Conservation (phyloP, 53 echinoderm and acorn worm species). For the Crossaster papposus region DNA sequence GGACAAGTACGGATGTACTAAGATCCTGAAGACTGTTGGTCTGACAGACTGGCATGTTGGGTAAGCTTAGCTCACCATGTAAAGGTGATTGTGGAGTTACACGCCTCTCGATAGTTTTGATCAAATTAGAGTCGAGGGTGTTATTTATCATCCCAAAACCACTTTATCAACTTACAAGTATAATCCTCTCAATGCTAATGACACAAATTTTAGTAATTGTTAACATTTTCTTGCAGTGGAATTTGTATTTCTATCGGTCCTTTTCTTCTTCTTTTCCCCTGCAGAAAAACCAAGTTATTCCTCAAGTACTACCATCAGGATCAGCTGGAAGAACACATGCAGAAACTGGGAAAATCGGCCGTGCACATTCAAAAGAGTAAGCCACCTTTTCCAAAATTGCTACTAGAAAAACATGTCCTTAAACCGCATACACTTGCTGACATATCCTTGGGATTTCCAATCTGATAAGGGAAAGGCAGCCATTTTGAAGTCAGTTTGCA, state of each 20-base stretch:
- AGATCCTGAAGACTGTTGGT: slow-evolving; percentile 77
- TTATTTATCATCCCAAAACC: too few species aligned
- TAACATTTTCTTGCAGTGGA: too few species aligned
- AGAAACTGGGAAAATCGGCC: slow-evolving; percentile 71
- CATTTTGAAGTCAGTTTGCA: too few species aligned
- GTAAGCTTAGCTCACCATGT: slow-evolving; percentile 66
- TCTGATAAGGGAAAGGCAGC: too few species aligned
- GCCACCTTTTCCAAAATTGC: not conserved
- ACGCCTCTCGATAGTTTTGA: too few species aligned
- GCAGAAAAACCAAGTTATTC: slow-evolving; percentile 96
- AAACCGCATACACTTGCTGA: too few species aligned
- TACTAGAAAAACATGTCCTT: not conserved
- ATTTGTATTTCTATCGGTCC: not conserved
- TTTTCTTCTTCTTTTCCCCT: not conserved
- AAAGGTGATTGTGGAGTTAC: too few species aligned
- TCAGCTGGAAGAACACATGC: slow-evolving; percentile 82
- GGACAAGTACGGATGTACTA: slow-evolving; percentile 78
- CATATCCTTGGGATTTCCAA: too few species aligned
- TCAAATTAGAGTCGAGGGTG: too few species aligned
- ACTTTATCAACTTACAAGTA: too few species aligned
- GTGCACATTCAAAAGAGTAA: slow-evolving; percentile 88
- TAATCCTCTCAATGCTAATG: too few species aligned
- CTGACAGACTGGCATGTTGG: slow-evolving; percentile 85
- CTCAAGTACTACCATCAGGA: slow-evolving; percentile 99
- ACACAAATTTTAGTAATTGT: too few species aligned